phyloP scores from a whole-genome alignment of 2,113 vertebrate species.

The Hippoglossus stenolepis region DNA sequence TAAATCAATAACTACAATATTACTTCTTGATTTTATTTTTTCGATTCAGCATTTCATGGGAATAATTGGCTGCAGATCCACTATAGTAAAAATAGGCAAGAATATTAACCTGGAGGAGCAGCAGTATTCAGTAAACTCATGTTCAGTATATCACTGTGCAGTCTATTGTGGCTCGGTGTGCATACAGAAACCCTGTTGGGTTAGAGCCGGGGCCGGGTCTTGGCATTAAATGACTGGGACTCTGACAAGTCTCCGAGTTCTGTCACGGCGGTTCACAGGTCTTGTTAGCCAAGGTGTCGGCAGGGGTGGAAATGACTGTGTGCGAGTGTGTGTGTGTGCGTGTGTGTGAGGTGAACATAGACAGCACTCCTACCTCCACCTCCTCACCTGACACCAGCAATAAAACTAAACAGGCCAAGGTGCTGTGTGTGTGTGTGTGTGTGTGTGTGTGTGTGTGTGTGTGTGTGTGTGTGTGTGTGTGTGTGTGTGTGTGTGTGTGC shows the following conservation, averaged over 20 bases:
- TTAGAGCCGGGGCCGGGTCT: constrained; percentile 59
- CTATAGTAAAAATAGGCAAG: constrained; percentile 10
- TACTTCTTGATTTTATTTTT: too few species aligned
- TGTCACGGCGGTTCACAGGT: constrained; percentile 80
- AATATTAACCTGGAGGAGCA: constrained; percentile 36
- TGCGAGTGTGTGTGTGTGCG: constrained; percentile 40
- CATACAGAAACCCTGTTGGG: constrained; percentile 65
- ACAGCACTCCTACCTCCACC: constrained; percentile 79
- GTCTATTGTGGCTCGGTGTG: constrained; percentile 57
- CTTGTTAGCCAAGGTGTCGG: constrained; percentile 80
- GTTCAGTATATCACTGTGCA: constrained; percentile 46
- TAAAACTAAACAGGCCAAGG: constrained; percentile 80
- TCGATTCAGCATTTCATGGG: background rate
- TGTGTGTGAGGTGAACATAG: constrained; percentile 72
- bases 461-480: constrained; percentile 37
- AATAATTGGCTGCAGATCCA: background rate
- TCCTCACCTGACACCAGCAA: constrained; percentile 81
- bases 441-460: constrained; percentile 20
- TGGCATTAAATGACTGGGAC: constrained; percentile 80
- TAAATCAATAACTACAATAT: background rate
- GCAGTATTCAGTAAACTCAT: constrained; percentile 42
- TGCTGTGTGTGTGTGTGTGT: constrained; percentile 45
- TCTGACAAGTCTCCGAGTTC: constrained; percentile 77
- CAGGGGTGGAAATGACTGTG: constrained; percentile 73
- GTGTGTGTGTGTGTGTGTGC: constrained; percentile 29